Base-by-base conservation (phyloP, 2,888 invertebrate genomes). In the Scaptomyza reducta region DNA sequence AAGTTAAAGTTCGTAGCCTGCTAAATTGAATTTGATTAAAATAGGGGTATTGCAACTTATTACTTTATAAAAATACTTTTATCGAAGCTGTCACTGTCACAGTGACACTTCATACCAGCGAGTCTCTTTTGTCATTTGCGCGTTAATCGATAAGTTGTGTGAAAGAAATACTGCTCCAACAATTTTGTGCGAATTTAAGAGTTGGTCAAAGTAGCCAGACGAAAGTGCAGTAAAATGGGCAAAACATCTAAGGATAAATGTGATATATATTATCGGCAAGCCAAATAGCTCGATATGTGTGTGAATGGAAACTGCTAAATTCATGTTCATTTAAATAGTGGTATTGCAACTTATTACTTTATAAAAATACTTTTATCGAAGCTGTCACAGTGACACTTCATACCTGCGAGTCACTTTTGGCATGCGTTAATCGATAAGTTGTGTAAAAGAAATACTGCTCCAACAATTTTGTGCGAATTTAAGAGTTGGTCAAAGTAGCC, bases 201-300 rank as follows among this genome's bases (percentile, higher is more conserved):
- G 38, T 38, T 7, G 0, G 18, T 18, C 13, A 14, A 9, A 40
- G 16, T 16, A 16, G 42, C 7, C n/a, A 11, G 2, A n/a, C 1
- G 1, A 10, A 49, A 7, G 13, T 18, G 10, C 7, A 22, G 7
- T 11, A 38, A 22, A 77, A 99, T 99, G 99, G 99, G 99, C 0
- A 97, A 98, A 93, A 96, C 97, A 1, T 98, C 99, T 0, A 99
- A 99, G 92, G 99, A 99, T 89, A 99, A 99, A 93, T 94, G 99
- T 27, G 99, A 99, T 93, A 96, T 99, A 71, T 99, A 98, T 91
- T 99, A 99, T 91, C 94, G 99, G 62, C 94, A 97, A 86, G 99
- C 99, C 0, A 99, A 99, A 92, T 31, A 11, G 9, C 0, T 9
- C 0, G n/a, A 16, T 5, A 27, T 40, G 10, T n/a, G n/a, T n/a